A percentile compares a stretch with the other conserved stretches of the same genome.
phyloP scores from a whole-genome alignment of 92 coral and sea anemone species.

The Paragorgia papillata region DNA sequence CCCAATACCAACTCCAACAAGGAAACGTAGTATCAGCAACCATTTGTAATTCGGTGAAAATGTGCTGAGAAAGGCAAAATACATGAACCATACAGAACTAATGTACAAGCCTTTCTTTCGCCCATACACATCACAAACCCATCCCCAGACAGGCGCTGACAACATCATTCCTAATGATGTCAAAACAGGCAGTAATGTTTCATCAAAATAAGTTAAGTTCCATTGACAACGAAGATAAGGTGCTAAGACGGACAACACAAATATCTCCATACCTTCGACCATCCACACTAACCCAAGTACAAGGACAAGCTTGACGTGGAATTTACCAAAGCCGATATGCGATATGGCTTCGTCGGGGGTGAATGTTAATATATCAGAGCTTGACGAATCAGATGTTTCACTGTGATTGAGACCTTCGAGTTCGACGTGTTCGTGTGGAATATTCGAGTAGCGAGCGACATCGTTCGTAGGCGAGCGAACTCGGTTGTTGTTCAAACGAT shows the following conservation, averaged over 20 bases:
- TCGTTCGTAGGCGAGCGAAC: constrained; percentile 25
- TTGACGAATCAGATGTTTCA: constrained; percentile 6
- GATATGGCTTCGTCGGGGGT: constrained; percentile 68
- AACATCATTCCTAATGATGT: constrained; percentile 62
- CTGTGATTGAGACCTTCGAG: constrained; percentile 2
- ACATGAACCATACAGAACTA: constrained; percentile 61
- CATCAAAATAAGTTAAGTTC: constrained; percentile 52
- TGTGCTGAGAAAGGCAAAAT: constrained; percentile 66
- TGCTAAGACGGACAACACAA: constrained; percentile 59
- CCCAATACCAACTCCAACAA: constrained; percentile 65
- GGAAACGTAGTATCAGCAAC: constrained; percentile 57
- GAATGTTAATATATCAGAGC: constrained; percentile 48
- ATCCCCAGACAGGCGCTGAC: constrained; percentile 62
- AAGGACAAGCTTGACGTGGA: constrained; percentile 56
- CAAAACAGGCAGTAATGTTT: constrained; percentile 46
- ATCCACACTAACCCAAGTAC: constrained; percentile 62
- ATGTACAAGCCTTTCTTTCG: constrained; percentile 60
- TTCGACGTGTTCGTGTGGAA: constrained; percentile 18
- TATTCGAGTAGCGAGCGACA: constrained; percentile 7
- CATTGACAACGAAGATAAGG: constrained; percentile 65
- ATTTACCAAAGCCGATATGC: constrained; percentile 60
- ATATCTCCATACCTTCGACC: constrained; percentile 68
- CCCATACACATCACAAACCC: constrained; percentile 62
- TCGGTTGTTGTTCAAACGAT: constrained; percentile 33
- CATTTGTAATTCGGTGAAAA: constrained; percentile 63